Base-by-base conservation (phyloP, 1,140 invertebrate species). In the Drosophila arizonae region DNA sequence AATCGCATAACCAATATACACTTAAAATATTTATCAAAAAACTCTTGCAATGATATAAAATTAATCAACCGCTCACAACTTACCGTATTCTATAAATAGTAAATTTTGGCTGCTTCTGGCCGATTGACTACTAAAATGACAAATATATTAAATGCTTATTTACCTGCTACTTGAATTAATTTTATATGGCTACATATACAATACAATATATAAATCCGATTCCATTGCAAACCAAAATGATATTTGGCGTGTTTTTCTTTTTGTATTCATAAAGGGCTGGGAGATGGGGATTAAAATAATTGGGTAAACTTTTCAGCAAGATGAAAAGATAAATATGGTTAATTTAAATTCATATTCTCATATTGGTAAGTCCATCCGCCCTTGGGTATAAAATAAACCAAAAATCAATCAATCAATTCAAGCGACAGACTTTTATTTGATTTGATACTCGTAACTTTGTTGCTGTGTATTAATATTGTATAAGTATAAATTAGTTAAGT, bases 401-500 rank as follows among this genome's bases (percentile, higher is more conserved):
- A 39, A 6, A 56, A 41, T 39, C 3, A 54, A n/a, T n/a, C n/a
- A n/a, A n/a, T n/a, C n/a, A n/a, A n/a, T 51, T 85, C 17, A 85
- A 85, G 81, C 82, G 78, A 87, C 77, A 86, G 86, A 87, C 61
- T 76, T 82, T 65, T 46, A 36, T 68, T 84, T 86, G 82, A 86
- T 86, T 87, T 72, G 64, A 68, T 72, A 68, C 50, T 72, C 66
- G 77, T 78, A 86, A 80, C 67, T 87, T 81, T 86, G 67, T 70
- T 51, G 70, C 70, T 75, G 71, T 84, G 50, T 61, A 65, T 64
- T 62, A 63, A 61, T 66, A 65, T 86, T 72, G 39, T 68, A 81
- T 82, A 82, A 79, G 51, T 88, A 88, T 87, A 88, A 87, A 87
- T 88, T 87, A 87, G 66, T 79, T 87, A 88, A 73, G 76, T 60